Evolutionary conservation across 2,113 vertebrate genomes (phyloP).

Genomic region (Entomyzon cyanotis): DNA sequence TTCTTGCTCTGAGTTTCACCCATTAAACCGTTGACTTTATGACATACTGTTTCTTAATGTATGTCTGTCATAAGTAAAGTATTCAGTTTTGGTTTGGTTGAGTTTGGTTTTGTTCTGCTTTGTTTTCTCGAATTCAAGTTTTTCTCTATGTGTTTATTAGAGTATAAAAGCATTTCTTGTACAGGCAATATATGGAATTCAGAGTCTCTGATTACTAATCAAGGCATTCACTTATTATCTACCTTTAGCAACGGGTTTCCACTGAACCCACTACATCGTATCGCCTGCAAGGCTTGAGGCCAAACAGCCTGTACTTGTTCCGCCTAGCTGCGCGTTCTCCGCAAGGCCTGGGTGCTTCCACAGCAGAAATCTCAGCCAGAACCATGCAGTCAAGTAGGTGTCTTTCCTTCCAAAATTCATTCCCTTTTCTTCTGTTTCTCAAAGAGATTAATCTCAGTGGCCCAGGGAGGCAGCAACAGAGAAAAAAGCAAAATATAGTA

Average conservation of each 20-base stretch:
- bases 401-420: constrained; percentile 76
- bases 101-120: neutral
- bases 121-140: neutral
- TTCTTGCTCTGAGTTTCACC: neutral
- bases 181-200: neutral
- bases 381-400: constrained; percentile 99
- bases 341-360: constrained; percentile 94
- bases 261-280: constrained; percentile 91
- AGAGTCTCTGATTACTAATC: neutral
- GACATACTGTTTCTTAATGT: neutral
- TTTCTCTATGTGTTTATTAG: neutral
- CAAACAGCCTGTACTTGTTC: constrained; percentile 94
- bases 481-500: neutral
- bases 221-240: neutral
- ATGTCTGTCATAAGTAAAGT: neutral
- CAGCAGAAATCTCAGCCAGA: constrained; percentile 93
- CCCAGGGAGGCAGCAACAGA: neutral
- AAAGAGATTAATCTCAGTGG: neutral
- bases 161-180: neutral
- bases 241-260: constrained; percentile 85
- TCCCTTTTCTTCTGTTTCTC: neutral
- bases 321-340: constrained; percentile 94
- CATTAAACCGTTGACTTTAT: neutral
- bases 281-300: constrained; percentile 91
- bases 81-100: neutral